Percentiles rank a stretch among this genome's conserved stretches.
phyloP scores from a whole-genome alignment of 2,888 invertebrate species.

The Erebia palarica region DNA sequence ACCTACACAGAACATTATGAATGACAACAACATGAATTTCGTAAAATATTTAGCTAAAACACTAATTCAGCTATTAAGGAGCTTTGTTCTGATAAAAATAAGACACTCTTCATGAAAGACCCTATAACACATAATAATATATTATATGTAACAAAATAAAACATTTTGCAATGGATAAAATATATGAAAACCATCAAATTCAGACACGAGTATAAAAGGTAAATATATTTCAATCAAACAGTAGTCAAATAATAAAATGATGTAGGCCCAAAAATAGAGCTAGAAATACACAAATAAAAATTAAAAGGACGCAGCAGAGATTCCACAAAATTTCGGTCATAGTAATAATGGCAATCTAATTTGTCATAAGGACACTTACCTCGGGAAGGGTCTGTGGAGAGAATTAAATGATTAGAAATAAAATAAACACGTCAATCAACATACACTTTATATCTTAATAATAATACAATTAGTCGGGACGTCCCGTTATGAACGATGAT shows the following conservation, averaged over 20 bases:
- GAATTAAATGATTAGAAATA: constrained; percentile 77
- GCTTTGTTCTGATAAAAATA: not conserved
- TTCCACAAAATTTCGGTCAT: constrained; percentile 2
- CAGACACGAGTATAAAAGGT: constrained; percentile 19
- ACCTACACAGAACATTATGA: not conserved
- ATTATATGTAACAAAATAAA: constrained; percentile 9
- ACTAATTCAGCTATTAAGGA: not conserved
- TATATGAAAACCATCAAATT: constrained; percentile 17
- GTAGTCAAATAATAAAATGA: constrained; percentile 18
- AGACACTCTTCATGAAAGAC: constrained; percentile 20
- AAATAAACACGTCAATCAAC: constrained; percentile 81
- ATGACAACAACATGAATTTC: not conserved
- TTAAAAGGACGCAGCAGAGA: constrained; percentile 18
- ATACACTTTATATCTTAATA: constrained; percentile 82
- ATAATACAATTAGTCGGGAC: constrained; percentile 70
- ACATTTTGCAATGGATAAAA: constrained; percentile 10
- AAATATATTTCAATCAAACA: constrained; percentile 6
- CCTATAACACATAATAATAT: constrained; percentile 9
- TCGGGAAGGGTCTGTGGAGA: constrained; percentile 72
- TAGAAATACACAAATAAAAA: constrained; percentile 28
- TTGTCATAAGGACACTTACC: constrained; percentile 71
- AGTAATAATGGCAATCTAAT: constrained; percentile 4
- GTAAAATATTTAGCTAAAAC: not conserved
- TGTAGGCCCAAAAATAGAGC: constrained; percentile 23
- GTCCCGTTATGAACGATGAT: constrained; percentile 56